Evolutionary conservation across 2,888 invertebrate genomes (phyloP).

Genomic region (Nymphalis polychloros): DNA sequence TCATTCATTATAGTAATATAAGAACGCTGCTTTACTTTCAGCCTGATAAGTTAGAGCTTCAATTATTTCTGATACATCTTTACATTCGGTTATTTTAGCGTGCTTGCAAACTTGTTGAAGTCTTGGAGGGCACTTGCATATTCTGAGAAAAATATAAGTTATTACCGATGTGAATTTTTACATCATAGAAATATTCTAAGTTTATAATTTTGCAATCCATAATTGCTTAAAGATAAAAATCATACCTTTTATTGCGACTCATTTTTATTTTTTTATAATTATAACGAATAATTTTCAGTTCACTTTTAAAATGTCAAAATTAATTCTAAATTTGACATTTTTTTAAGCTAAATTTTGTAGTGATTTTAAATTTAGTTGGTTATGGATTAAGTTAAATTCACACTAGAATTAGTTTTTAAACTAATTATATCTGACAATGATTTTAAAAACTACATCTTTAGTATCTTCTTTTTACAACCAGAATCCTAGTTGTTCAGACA

Average conservation of each 20-base stretch:
- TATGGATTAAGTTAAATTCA: neutral
- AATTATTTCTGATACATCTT: conserved; percentile 63
- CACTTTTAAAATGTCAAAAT: conserved; percentile 3
- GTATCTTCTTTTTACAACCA: too few species aligned
- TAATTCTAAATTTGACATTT: conserved; percentile 16
- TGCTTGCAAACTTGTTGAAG: conserved; percentile 49
- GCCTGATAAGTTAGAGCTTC: conserved; percentile 60
- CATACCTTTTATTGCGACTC: conserved; percentile 51
- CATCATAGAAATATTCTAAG: too few species aligned
- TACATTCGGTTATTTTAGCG: conserved; percentile 51
- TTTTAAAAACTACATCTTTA: too few species aligned
- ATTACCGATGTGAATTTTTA: too few species aligned
- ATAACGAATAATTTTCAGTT: conserved; percentile 14
- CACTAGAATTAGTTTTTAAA: neutral
- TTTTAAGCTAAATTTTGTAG: neutral
- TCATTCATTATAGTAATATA: neutral
- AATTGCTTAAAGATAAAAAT: neutral
- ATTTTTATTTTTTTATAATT: conserved; percentile 41
- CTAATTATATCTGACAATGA: too few species aligned
- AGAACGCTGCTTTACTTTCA: conserved; percentile 49
- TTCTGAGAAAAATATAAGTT: conserved; percentile 44
- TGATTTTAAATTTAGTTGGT: conserved; percentile 8
- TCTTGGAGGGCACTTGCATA: conserved; percentile 58
- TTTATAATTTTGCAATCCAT: neutral
- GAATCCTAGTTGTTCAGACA: too few species aligned